phyloP scores from a whole-genome alignment of 2,888 invertebrate species.

The Anthophora plumipes region DNA sequence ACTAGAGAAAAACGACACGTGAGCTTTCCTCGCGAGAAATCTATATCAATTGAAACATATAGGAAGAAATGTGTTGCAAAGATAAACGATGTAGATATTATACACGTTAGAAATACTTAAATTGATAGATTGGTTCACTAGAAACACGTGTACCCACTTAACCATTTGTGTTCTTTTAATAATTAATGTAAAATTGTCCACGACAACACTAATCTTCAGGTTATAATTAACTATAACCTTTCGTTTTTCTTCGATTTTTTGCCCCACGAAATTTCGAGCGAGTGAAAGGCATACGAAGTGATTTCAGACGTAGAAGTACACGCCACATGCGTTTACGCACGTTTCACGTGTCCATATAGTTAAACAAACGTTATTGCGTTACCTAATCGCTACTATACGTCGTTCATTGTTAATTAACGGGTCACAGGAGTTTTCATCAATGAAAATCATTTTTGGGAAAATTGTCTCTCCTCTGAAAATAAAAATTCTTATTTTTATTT shows the following conservation, averaged over 20 bases:
- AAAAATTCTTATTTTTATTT: too few relatives aligned
- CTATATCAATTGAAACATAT: neutral
- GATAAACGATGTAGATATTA: neutral
- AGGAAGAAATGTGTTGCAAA: neutral
- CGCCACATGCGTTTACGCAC: constrained; percentile 24
- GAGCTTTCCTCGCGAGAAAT: neutral
- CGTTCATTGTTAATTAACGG: constrained; percentile 36
- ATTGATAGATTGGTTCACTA: neutral
- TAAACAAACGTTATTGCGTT: constrained; percentile 49
- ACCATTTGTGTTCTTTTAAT: neutral
- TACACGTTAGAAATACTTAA: neutral
- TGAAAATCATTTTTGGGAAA: neutral
- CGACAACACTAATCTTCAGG: neutral
- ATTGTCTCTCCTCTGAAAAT: neutral
- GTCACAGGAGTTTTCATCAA: constrained; percentile 14
- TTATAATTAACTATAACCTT: constrained; percentile 6
- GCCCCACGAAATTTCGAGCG: constrained; percentile 11
- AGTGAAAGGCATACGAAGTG: constrained; percentile 51
- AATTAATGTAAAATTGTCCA: neutral
- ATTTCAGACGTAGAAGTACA: constrained; percentile 21
- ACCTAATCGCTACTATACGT: constrained; percentile 40
- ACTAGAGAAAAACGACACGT: neutral
- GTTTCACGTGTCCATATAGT: constrained; percentile 48
- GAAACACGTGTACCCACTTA: neutral
- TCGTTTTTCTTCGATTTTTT: constrained; percentile 24